Evolutionary conservation across 2,888 invertebrate species (phyloP).

Genomic region (Macrosoma leucophasiata): DNA sequence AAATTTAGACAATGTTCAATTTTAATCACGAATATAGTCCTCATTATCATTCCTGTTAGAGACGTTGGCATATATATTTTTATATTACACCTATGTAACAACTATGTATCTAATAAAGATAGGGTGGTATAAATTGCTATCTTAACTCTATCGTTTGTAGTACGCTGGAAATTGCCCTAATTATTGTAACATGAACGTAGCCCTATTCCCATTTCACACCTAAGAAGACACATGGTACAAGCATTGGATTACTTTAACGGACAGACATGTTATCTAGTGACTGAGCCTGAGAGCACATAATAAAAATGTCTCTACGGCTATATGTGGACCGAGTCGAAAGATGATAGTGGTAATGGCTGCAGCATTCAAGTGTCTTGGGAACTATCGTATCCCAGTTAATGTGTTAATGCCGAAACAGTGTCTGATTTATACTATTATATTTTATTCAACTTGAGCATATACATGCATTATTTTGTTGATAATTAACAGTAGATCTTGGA

Average conservation of each 20-base stretch:
- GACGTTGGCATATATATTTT: too few relatives aligned
- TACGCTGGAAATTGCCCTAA: too few relatives aligned
- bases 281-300: conserved; percentile 51
- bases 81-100: too few relatives aligned
- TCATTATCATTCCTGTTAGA: too few relatives aligned
- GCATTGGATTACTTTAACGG: conserved; percentile 54
- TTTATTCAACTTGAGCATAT: too few relatives aligned
- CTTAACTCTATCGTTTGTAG: too few relatives aligned
- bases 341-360: conserved; percentile 27
- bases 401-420: neutral
- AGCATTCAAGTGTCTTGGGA: conserved; percentile 36
- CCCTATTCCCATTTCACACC: conserved; percentile 13
- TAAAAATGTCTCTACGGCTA: conserved; percentile 54
- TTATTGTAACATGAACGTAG: neutral
- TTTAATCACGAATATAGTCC: too few relatives aligned
- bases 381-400: conserved; percentile 9
- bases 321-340: conserved; percentile 27
- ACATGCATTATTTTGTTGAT: too few relatives aligned
- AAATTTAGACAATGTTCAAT: too few relatives aligned
- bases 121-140: too few relatives aligned
- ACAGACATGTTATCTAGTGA: conserved; percentile 56
- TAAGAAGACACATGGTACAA: conserved; percentile 51
- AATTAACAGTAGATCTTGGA: too few relatives aligned
- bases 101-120: too few relatives aligned
- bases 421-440: neutral